Evolutionary conservation across 2,888 invertebrate genomes (phyloP), one percentile per base, ranked within the genome.

Genomic region (Tethea ocularis): DNA sequence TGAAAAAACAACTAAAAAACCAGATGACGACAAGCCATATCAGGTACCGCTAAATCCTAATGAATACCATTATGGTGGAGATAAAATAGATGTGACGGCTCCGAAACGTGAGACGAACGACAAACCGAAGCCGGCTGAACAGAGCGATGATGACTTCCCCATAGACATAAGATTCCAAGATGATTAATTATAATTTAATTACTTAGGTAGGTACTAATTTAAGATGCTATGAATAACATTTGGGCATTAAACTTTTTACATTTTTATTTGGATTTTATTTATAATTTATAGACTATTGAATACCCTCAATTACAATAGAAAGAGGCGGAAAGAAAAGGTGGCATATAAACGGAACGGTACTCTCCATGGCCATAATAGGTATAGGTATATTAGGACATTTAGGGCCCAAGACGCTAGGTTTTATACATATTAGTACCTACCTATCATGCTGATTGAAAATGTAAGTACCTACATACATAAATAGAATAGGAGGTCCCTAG

Each of bases 121-220:
- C 24, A 80, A 80, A 38, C 69, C 72, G 7, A 74, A 76, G 53
- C 68, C 76, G 5, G 69, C 61, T 8, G 77, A 79, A 20, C 8
- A n/a, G 10, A 67, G 71, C 1, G 72, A 75, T 29, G 87, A 88
- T 52, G 79, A 82, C n/a, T 77, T 83, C 22, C 66, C 73, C 2
- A 83, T 91, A 59, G 90, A 91, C 63, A 71, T 91, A 58, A 84
- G 91, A 69, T 71, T 89, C 62, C 80, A 84, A 65, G 71, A 87
- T 22, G 72, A 74, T 53, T 59, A 46, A 46, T 51, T 51, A 52
- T 24, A 24, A 13, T n/a, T 26, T 15, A 15, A 13, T 5, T 26
- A 52, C 24, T 52, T 60, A 52, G 46, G 29, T 36, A 52, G 8
- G 3, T 10, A 52, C 26, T 52, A 61, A 52, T 53, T 51, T 38